Evolutionary conservation across 2,888 invertebrate species (phyloP).

Genomic region (Troglohyphantes excavatus): DNA sequence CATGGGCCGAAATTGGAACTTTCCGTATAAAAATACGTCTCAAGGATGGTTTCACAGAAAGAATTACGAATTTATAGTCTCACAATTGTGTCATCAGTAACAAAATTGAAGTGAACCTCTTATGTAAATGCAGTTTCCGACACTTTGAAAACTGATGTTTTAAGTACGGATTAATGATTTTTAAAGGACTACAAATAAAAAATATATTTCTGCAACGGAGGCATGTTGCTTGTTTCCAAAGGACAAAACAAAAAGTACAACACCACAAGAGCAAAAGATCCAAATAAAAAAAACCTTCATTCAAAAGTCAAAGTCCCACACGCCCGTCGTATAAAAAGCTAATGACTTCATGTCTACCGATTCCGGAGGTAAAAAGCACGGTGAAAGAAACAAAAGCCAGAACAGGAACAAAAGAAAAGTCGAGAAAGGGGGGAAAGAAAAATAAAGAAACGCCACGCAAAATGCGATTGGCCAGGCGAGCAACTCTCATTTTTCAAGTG

Average conservation of each 20-base stretch:
- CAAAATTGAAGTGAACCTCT: too few relatives aligned
- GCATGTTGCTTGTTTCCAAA: too few relatives aligned
- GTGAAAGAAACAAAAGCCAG: constrained; percentile 33
- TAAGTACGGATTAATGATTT: too few relatives aligned
- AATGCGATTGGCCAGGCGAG: constrained; percentile 32
- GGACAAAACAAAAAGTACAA: background rate
- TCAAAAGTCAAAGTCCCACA: constrained; percentile 26
- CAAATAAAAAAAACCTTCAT: constrained; percentile 21
- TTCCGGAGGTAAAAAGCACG: constrained; percentile 29
- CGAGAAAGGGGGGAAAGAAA: background rate
- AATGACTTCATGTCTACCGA: constrained; percentile 39
- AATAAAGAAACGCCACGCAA: constrained; percentile 14
- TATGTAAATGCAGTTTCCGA: too few relatives aligned
- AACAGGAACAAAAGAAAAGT: background rate
- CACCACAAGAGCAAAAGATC: background rate
- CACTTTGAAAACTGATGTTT: too few relatives aligned
- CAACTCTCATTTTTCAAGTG: constrained; percentile 50
- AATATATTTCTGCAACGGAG: too few relatives aligned
- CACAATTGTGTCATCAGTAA: too few relatives aligned
- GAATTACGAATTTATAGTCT: too few relatives aligned
- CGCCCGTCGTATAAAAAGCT: constrained; percentile 55
- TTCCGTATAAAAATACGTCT: too few relatives aligned
- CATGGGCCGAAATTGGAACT: too few relatives aligned
- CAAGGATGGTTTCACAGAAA: too few relatives aligned
- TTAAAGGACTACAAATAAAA: too few relatives aligned